phyloP scores from a whole-genome alignment of 2,888 invertebrate genomes.

The Mamestra brassicae region DNA sequence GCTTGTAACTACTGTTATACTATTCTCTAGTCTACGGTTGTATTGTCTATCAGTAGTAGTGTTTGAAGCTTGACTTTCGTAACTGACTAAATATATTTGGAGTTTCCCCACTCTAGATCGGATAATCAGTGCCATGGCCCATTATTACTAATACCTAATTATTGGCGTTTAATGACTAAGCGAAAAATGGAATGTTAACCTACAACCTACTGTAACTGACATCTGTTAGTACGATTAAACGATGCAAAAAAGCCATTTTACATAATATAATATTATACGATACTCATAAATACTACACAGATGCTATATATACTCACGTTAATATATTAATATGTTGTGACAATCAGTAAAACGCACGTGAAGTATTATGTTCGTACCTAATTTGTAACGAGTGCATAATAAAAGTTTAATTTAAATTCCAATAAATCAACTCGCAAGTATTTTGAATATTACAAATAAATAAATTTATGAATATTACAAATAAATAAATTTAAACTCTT shows the following conservation, averaged over 20 bases:
- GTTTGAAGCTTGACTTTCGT: conserved; percentile 58
- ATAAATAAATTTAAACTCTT: conserved; percentile 66
- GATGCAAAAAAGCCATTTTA: conserved; percentile 64
- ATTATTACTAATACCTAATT: conserved; percentile 62
- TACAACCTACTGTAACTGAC: conserved; percentile 81
- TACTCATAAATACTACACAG: conserved; percentile 63
- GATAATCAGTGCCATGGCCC: conserved; percentile 63
- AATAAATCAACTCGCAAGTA: conserved; percentile 48
- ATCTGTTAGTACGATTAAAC: conserved; percentile 74
- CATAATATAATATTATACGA: conserved; percentile 54
- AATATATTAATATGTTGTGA: conserved; percentile 59
- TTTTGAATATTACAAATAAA: conserved; percentile 59
- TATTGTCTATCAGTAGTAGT: conserved; percentile 61
- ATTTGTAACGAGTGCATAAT: conserved; percentile 67
- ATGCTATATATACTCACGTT: conserved; percentile 55
- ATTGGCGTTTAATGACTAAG: conserved; percentile 66
- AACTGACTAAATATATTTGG: conserved; percentile 61
- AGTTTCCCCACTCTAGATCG: conserved; percentile 51
- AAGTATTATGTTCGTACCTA: conserved; percentile 64
- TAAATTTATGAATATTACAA: conserved; percentile 61
- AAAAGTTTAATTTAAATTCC: conserved; percentile 44
- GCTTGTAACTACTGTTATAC: conserved; percentile 43
- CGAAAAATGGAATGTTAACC: conserved; percentile 83
- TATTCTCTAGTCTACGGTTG: conserved; percentile 51
- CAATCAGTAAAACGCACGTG: conserved; percentile 47